These are phyloP conservation scores for Pempheris klunzingeri DNA, from an alignment of 2,797 vertebrate species.

Conservation along the genomic window DNA sequence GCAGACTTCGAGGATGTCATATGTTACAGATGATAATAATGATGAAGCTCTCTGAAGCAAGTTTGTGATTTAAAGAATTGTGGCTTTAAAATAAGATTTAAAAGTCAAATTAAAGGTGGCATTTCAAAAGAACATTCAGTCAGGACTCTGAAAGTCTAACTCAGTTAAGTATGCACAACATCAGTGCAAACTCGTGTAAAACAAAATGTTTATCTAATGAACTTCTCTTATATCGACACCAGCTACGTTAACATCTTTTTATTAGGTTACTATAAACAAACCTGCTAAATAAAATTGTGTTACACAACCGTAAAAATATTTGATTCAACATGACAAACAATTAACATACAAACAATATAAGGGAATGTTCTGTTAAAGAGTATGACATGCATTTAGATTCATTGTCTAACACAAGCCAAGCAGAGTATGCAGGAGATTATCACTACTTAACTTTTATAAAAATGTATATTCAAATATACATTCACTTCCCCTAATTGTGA, in stretches of 20 bases:
- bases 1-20: background rate
- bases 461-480: conserved; percentile 2
- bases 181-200: background rate
- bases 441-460: conserved; percentile 10
- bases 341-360: conserved; percentile 43
- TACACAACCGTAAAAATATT: conserved; percentile 31
- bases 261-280: conserved; percentile 42
- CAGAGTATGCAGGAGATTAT: conserved; percentile 16
- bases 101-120: conserved; percentile 31
- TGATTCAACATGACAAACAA: conserved; percentile 32
- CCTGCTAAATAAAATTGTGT: conserved; percentile 42
- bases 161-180: background rate
- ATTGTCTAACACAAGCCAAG: conserved; percentile 13
- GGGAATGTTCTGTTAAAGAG: conserved; percentile 26
- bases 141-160: conserved; percentile 1
- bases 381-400: conserved; percentile 4
- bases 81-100: background rate
- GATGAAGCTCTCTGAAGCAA: background rate
- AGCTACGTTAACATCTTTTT: conserved; percentile 37
- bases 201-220: background rate
- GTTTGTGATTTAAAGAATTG: too few species aligned
- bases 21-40: background rate
- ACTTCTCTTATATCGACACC: background rate
- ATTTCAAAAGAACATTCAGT: too few species aligned
- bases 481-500: conserved; percentile 7